These are phyloP conservation scores for Oxyura jamaicensis DNA, from an alignment of 2,113 vertebrate species.

Conservation along the genomic window DNA sequence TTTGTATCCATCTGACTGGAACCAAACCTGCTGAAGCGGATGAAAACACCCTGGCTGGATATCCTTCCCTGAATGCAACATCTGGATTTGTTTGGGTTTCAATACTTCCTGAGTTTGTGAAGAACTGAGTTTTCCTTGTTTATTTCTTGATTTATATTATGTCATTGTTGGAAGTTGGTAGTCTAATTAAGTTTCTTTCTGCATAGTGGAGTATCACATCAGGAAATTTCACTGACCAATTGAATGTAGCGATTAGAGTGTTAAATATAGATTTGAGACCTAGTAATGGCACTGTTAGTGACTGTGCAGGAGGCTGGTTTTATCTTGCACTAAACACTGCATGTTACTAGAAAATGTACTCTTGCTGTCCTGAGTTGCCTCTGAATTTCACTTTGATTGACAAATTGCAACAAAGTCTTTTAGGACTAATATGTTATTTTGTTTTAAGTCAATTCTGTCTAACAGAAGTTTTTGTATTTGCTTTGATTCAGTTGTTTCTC, in stretches of 20 bases:
- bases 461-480: not conserved
- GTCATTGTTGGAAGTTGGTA: not conserved
- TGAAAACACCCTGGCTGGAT: not conserved
- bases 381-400: not conserved
- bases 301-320: not conserved
- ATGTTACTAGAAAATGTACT: not conserved
- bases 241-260: not conserved
- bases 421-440: not conserved
- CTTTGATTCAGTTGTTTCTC: not conserved
- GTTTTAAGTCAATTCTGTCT: not conserved
- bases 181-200: not conserved
- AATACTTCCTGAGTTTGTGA: not conserved
- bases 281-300: not conserved
- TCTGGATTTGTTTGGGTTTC: not conserved
- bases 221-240: not conserved
- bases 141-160: not conserved
- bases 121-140: not conserved
- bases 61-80: not conserved
- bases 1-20: not conserved
- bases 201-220: not conserved
- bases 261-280: slow-evolving; percentile 11
- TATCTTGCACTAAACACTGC: not conserved
- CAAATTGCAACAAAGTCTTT: not conserved
- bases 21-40: not conserved
- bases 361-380: not conserved